phyloP scores from a whole-genome alignment of 2,113 vertebrate species.

The human region GRCh38 chr15:59573501-59574000 shows the following conservation, averaged over 20 bases:
- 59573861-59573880: not conserved
- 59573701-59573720: conserved; percentile 28
- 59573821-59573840: not conserved
- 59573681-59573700: not conserved
- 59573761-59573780: not conserved
- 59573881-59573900: not conserved
- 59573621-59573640: not conserved
- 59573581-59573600: not conserved
- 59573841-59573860: not conserved
- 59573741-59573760: not conserved
- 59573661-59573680: not conserved
- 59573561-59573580: not conserved
- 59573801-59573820: not conserved
- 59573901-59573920: not conserved
- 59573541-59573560: not conserved
- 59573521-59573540: not conserved
- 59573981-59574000: not conserved
- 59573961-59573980: not conserved
- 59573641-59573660: not conserved
- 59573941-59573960: not conserved
- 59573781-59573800: not conserved
- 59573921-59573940: not conserved
- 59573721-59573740: not conserved
- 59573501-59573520: not conserved
- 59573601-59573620: not conserved